Base-by-base conservation (phyloP, 2,113 vertebrate genomes). In the Loxodonta africana region DNA sequence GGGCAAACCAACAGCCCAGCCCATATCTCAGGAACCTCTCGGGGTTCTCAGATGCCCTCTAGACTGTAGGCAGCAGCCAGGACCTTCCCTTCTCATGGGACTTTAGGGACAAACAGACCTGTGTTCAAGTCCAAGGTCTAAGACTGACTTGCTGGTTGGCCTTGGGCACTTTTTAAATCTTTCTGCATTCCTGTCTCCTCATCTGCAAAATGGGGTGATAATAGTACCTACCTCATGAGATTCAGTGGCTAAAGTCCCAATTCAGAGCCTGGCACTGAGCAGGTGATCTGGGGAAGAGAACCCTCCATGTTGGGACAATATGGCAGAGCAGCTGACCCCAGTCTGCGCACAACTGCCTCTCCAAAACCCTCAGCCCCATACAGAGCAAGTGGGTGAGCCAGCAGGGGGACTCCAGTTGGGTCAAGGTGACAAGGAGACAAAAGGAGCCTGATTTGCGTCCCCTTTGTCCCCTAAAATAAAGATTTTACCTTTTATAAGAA, bases 201-300 rank as follows among this genome's bases (percentile, higher is more conserved):
- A 6, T 10, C 62, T 53, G 62, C 21, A 33, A 25, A 60, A 2
- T 5, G 20, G 10, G 25, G 11, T 4, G 82, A 7, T 46, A 1
- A 0, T 1, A 7, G 57, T 0, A 4, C 23, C 51, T 25, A 0
- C 37, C 37, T 26, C 23, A 26, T 48, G 81, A 57, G 14, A 4
- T 11, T 8, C 14, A 30, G 28, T 28, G 26, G 14, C 1, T 25
- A 14, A 5, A 28, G 41, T 18, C 28, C 65, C 69, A 33, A 30
- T 0, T 1, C 65, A 41, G 60, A 46, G 48, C 10, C 87, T 8
- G 53, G 46, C 69, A 2, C 48, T 0, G 0, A 26, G n/a, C 14
- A 1, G 44, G 48, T 5, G 1, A 62, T 67, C 69, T 2, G 10
- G n/a, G 60, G 41, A 23, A 88, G 74, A 77, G 28, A 33, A 2